Base-by-base conservation (phyloP, 2,797 vertebrate species). In the Brachymystax lenok region DNA sequence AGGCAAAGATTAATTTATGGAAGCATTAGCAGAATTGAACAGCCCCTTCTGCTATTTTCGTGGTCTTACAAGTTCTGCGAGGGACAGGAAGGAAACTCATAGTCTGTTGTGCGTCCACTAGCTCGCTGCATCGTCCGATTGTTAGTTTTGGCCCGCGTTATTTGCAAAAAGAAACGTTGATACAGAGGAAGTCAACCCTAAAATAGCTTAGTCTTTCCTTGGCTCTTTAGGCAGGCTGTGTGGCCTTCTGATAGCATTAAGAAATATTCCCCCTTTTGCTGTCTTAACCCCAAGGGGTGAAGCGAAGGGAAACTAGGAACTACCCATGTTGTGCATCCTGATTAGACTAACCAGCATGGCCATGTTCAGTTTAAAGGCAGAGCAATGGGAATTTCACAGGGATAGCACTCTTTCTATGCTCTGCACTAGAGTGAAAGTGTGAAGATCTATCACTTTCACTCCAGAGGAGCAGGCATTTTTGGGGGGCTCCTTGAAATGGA, bases 81-180 rank as follows among this genome's bases (percentile, higher is more conserved):
- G 86, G 88, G 82, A 92, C 88, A 90, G 88, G 84, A 92, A 87
- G 87, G 91, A 91, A 88, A 88, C 88, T 74, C 82, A 88, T 89
- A 78, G 85, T 90, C 90, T 84, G 87, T 82, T 19, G 88, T 87
- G 84, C 35, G 74, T 87, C 87, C 76, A 79, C 70, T 82, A 82
- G 86, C 79, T 80, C 84, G 84, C 83, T 78, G 86, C 86, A 88
- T 91, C 84, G 78, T 88, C 85, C 63, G 71, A 88, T 83, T 95
- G 91, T 93, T 95, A 79, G 80, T 91, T 86, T 93, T 95, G 94
- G 94, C 92, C 75, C 59, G 75, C 71, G 33, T 82, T 84, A 87
- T 88, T 77, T 83, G 86, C 76, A 80, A 92, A 95, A 94, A 94
- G 85, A 93, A 94, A 94, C 92, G 83, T 80, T 90, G 82, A 88